Evolutionary conservation across 2,888 invertebrate genomes (phyloP).

Genomic region (Drosophila affinis): DNA sequence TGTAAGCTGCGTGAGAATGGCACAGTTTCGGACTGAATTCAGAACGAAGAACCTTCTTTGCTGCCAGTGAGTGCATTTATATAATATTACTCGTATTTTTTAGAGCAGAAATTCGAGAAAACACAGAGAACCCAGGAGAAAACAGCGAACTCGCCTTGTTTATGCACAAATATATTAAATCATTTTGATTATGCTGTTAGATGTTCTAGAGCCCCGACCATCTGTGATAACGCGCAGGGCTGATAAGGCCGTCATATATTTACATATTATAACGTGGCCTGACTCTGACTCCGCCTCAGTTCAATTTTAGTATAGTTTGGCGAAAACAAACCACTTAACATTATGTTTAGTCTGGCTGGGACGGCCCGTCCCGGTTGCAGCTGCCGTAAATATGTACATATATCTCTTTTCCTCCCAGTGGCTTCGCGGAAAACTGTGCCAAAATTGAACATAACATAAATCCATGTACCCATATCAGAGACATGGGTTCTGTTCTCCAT

Average conservation of each 20-base stretch:
- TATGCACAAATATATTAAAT: slow-evolving; percentile 69
- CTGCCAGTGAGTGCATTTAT: slow-evolving; percentile 20
- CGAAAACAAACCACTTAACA: slow-evolving; percentile 47
- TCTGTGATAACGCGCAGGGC: slow-evolving; percentile 34
- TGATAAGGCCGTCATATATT: slow-evolving; percentile 70
- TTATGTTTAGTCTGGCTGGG: slow-evolving; percentile 11
- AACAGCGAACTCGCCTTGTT: slow-evolving; percentile 47
- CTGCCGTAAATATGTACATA: slow-evolving; percentile 52
- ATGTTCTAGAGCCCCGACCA: slow-evolving; percentile 56
- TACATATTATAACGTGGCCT: slow-evolving; percentile 57
- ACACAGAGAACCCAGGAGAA: slow-evolving; percentile 7
- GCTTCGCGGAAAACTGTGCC: slow-evolving; percentile 21
- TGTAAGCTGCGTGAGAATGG: slow-evolving; percentile 74
- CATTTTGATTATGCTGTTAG: slow-evolving; percentile 65
- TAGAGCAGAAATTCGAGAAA: slow-evolving; percentile 31
- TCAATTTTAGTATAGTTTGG: slow-evolving; percentile 38
- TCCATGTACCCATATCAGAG: slow-evolving; percentile 27
- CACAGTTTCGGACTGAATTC: slow-evolving; percentile 51
- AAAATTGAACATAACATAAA: slow-evolving; percentile 38
- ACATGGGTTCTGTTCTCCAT: slow-evolving; percentile 19
- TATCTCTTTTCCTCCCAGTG: not conserved
- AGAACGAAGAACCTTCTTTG: slow-evolving; percentile 34
- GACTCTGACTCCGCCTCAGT: slow-evolving; percentile 36
- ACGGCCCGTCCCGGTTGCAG: slow-evolving; percentile 32
- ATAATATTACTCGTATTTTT: slow-evolving; percentile 12